Percentiles rank a stretch among this genome's conserved stretches.
Conservation (phyloP, 2,888 invertebrate species). For the Yponomeuta evonymella region DNA sequence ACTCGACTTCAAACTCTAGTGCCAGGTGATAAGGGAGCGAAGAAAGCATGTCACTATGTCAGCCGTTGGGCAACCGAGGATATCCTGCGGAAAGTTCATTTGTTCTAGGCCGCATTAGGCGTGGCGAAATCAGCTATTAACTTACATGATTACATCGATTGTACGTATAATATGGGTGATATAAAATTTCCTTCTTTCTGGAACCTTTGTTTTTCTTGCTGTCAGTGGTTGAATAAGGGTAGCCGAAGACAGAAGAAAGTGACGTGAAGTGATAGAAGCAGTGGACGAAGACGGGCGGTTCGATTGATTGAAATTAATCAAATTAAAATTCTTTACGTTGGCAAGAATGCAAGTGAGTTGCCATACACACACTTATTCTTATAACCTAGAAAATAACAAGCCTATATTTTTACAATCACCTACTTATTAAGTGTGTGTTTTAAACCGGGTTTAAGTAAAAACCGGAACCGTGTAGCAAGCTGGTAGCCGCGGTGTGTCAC, state of each 20-base stretch:
- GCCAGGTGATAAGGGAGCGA: not conserved
- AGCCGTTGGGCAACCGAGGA: conserved; percentile 1
- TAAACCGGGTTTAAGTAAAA: no score
- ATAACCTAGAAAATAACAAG: no score
- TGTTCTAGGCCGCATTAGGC: not conserved
- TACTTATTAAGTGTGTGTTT: no score
- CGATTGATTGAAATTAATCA: not conserved
- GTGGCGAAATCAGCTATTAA: not conserved
- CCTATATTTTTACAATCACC: no score
- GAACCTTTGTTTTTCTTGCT: no score
- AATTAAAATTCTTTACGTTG: no score
- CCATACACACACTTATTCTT: no score
- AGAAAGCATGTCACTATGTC: not conserved
- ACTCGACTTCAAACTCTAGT: not conserved
- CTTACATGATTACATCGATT: not conserved
- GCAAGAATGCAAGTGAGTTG: no score
- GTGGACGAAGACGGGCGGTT: not conserved
- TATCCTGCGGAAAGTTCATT: conserved; percentile 3
- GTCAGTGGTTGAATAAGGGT: not conserved
- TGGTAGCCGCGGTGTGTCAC: no score
- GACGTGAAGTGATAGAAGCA: not conserved
- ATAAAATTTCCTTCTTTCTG: no score
- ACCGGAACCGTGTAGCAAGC: no score
- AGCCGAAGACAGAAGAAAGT: not conserved
- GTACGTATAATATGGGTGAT: not conserved